These are phyloP conservation scores for Drosophila obscura DNA, from an alignment of 1,140 invertebrate species.

Conservation along the genomic window DNA sequence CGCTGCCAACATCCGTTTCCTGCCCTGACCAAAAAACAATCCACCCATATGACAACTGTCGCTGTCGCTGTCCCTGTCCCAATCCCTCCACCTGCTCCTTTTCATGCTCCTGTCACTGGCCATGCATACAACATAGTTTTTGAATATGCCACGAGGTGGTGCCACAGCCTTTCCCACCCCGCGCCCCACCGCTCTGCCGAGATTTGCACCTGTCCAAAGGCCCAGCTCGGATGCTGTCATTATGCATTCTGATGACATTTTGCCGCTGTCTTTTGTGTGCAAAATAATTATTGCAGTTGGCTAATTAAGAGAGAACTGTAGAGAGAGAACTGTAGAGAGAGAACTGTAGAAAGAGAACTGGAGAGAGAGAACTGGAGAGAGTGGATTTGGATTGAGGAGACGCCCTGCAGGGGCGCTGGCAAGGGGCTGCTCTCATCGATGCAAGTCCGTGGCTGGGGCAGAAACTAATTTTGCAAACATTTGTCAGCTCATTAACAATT, in stretches of 20 bases:
- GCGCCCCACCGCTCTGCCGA: constrained; percentile 36
- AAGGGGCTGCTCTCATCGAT: constrained; percentile 1
- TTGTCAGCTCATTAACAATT: constrained; percentile 81
- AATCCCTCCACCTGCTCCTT: constrained; percentile 1
- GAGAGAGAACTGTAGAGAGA: constrained; percentile 41
- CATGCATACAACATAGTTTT: constrained; percentile 55
- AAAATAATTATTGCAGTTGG: constrained; percentile 60
- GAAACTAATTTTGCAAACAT: constrained; percentile 72
- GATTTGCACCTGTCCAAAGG: constrained; percentile 47
- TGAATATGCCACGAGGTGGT: constrained; percentile 64
- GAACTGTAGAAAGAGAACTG: constrained; percentile 5
- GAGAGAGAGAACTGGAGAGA: constrained; percentile 24
- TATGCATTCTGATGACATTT: constrained; percentile 79
- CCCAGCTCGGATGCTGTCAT: constrained; percentile 57
- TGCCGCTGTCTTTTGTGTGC: constrained; percentile 60
- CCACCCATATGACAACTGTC: constrained; percentile 79
- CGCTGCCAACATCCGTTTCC: constrained; percentile 72
- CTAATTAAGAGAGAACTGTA: constrained; percentile 64
- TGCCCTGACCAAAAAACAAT: constrained; percentile 67
- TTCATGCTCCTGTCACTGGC: constrained; percentile 28
- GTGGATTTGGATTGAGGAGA: constrained; percentile 11
- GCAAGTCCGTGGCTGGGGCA: background rate
- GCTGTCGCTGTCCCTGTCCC: constrained; percentile 11
- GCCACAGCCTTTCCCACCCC: constrained; percentile 60
- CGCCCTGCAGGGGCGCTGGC: background rate